phyloP scores from a whole-genome alignment of 2,888 invertebrate species.

The Dysmachus trigonus region DNA sequence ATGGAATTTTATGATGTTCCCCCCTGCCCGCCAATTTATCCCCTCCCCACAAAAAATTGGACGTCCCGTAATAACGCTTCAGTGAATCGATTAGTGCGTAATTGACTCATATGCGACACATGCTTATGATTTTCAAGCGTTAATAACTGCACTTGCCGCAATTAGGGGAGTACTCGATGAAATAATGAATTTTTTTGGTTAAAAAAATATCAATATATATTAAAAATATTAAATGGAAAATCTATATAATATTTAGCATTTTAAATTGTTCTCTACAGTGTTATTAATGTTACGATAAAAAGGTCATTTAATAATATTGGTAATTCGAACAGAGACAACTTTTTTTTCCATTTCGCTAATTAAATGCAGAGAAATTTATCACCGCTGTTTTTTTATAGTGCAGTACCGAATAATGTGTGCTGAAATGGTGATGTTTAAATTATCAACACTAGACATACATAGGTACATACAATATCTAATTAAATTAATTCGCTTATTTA shows the following conservation, averaged over 20 bases:
- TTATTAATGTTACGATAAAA: background rate
- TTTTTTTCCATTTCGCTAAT: background rate
- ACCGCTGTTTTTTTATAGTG: background rate
- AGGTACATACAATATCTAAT: background rate
- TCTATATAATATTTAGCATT: background rate
- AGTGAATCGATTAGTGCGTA: background rate
- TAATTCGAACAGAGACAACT: background rate
- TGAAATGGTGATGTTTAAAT: background rate
- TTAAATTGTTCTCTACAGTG: background rate
- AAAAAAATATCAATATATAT: background rate
- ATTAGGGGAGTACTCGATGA: background rate
- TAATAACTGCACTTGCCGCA: background rate
- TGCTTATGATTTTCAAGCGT: background rate
- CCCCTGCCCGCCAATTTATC: background rate
- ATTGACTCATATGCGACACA: background rate
- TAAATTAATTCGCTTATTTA: no score
- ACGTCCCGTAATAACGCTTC: background rate
- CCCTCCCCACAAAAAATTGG: background rate
- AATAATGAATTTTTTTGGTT: background rate
- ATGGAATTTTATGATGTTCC: background rate
- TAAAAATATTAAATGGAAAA: background rate
- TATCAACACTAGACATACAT: background rate
- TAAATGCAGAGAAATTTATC: background rate
- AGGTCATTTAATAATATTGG: background rate
- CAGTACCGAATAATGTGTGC: background rate